Evolutionary conservation across 2,888 invertebrate genomes (phyloP).

Genomic region (Octonoba sinensis): DNA sequence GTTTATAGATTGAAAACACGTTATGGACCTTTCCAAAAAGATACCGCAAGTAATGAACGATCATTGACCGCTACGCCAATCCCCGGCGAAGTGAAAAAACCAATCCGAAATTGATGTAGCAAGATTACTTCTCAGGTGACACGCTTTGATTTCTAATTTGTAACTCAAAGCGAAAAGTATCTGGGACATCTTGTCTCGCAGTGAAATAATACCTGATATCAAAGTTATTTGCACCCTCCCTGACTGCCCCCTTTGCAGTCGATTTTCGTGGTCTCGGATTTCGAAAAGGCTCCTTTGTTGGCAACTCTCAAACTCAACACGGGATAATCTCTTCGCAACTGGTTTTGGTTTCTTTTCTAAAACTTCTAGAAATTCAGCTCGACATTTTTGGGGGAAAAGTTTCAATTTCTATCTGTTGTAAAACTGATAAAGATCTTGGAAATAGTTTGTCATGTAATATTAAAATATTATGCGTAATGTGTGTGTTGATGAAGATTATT

Average conservation of each 20-base stretch:
- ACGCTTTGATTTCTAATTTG: conserved; percentile 16
- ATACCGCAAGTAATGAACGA: no score
- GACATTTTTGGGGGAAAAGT: no score
- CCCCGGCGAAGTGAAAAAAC: background rate
- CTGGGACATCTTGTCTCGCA: conserved; percentile 17
- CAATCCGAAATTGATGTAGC: background rate
- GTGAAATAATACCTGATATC: background rate
- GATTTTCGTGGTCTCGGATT: background rate
- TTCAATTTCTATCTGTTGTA: no score
- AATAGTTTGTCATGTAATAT: no score
- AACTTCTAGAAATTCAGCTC: no score
- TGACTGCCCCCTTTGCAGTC: background rate
- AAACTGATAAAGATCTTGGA: no score
- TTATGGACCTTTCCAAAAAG: no score
- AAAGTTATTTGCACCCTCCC: background rate
- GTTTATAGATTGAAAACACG: no score
- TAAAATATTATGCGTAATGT: no score
- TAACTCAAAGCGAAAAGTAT: conserved; percentile 12
- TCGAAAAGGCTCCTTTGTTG: background rate
- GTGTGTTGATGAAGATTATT: no score
- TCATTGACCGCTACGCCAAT: background rate
- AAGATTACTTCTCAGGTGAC: background rate
- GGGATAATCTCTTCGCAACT: no score
- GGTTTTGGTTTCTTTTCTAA: no score
- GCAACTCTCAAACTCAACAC: background rate